phyloP scores from a whole-genome alignment of 2,888 invertebrate genomes.

The Alcis repandata region DNA sequence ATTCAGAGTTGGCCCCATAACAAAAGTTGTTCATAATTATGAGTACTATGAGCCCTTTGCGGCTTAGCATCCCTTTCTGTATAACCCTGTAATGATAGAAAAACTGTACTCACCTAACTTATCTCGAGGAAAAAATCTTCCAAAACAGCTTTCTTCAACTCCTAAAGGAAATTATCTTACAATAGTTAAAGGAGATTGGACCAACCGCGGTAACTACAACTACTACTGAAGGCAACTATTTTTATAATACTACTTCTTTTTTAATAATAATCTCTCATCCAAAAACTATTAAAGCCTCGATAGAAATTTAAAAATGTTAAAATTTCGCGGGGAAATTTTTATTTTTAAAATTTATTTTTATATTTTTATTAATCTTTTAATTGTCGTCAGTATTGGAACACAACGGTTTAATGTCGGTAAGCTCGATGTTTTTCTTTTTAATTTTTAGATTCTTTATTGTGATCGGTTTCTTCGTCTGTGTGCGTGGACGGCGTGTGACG shows the following conservation, averaged over 20 bases:
- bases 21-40: too few relatives aligned
- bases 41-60: too few relatives aligned
- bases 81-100: too few relatives aligned
- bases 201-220: slow-evolving; percentile 72
- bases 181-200: slow-evolving; percentile 70
- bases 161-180: slow-evolving; percentile 54
- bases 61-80: too few relatives aligned
- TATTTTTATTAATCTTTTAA: slow-evolving; percentile 48
- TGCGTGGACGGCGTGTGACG: slow-evolving; percentile 71
- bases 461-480: slow-evolving; percentile 55
- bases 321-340: slow-evolving; percentile 41
- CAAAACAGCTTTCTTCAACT: slow-evolving; percentile 52
- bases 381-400: slow-evolving; percentile 62
- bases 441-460: slow-evolving; percentile 68
- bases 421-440: slow-evolving; percentile 77
- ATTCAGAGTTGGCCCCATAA: too few relatives aligned
- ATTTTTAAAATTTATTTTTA: slow-evolving; percentile 44
- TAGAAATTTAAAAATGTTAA: slow-evolving; percentile 49
- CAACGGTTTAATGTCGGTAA: slow-evolving; percentile 65
- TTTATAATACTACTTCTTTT: slow-evolving; percentile 56
- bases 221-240: slow-evolving; percentile 79
- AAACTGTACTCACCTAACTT: slow-evolving; percentile 63
- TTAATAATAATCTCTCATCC: slow-evolving; percentile 49
- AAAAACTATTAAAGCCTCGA: slow-evolving; percentile 61
- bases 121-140: slow-evolving; percentile 53